Percentiles rank a stretch among this genome's conserved stretches.
phyloP scores from a whole-genome alignment of 2,888 invertebrate genomes.

The Hedya salicella region DNA sequence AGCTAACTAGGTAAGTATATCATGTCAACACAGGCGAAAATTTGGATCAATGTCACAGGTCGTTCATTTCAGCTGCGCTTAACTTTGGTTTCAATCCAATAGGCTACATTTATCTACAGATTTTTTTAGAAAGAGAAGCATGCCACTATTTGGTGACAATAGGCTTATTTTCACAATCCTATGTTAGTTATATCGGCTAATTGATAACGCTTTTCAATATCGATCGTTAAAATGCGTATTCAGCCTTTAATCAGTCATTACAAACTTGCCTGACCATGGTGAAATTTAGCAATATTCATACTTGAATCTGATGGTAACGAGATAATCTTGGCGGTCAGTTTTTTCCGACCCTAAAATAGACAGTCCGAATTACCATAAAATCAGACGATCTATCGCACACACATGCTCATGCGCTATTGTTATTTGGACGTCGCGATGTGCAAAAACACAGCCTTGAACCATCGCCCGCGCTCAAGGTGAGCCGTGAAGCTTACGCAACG shows the following conservation, averaged over 20 bases:
- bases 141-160: not conserved
- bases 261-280: too few species aligned
- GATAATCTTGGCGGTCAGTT: not conserved
- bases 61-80: not conserved
- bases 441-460: slow-evolving; percentile 84
- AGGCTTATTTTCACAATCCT: too few species aligned
- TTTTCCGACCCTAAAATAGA: slow-evolving; percentile 32
- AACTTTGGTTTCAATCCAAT: too few species aligned
- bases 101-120: too few species aligned
- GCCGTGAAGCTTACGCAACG: slow-evolving; percentile 71
- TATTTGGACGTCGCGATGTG: slow-evolving; percentile 63
- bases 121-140: too few species aligned
- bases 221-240: too few species aligned
- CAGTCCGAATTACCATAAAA: slow-evolving; percentile 38
- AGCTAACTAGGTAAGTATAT: slow-evolving; percentile 38
- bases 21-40: slow-evolving; percentile 17
- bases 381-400: slow-evolving; percentile 52
- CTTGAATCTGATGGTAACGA: too few species aligned
- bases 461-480: slow-evolving; percentile 80
- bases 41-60: slow-evolving; percentile 13
- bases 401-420: slow-evolving; percentile 64
- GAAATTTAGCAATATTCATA: too few species aligned
- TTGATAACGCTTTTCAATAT: too few species aligned
- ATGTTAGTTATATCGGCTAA: too few species aligned
- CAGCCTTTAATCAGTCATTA: too few species aligned